Base-by-base conservation (phyloP, 2,797 vertebrate species). In the Sebastes taczanowskii region DNA sequence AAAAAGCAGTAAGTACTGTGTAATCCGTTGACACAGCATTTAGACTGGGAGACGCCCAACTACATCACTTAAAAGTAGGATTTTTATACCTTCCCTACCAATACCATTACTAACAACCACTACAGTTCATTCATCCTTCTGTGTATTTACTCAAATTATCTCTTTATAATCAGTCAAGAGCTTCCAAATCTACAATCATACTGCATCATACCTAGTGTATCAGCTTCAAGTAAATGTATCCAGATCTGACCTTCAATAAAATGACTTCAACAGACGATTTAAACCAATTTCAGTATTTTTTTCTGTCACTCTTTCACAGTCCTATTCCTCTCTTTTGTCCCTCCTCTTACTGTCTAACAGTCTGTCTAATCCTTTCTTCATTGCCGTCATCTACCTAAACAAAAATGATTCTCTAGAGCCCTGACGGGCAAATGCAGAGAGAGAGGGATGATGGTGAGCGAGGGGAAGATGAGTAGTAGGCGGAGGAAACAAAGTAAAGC, bases 401-500 rank as follows among this genome's bases (percentile, higher is more conserved):
- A 71, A 70, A 81, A 80, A 16, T 65, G 11, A 83, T 77, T 86
- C 85, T 74, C 84, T 71, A 29, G 78, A 82, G 73, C 22, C 46
- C 68, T 5, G 34, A 53, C 7, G 30, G 74, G 77, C 52, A 34
- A 78, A 88, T 35, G 81, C 72, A 66, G 85, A 66, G 68, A 66
- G 65, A 61, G 73, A 71, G 61, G 56, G 72, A 84, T 81, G 87
- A 72, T 69, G 82, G 66, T 60, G 67, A 81, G 88, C 20, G 8
- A 69, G 67, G 63, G 77, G 60, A 74, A 71, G 82, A 70, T 73
- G 86, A 87, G 88, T 32, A 70, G 85, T 29, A 75, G 82, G 90
- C 62, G 58, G 84, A 87, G 84, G 90, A 95, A 94, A 94, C 92
- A 91, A 93, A 95, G 93, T 95, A 95, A 95, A 96, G 95, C 95